Conservation (phyloP, 1,140 invertebrate species). For the Drosophila tsacasi region DNA sequence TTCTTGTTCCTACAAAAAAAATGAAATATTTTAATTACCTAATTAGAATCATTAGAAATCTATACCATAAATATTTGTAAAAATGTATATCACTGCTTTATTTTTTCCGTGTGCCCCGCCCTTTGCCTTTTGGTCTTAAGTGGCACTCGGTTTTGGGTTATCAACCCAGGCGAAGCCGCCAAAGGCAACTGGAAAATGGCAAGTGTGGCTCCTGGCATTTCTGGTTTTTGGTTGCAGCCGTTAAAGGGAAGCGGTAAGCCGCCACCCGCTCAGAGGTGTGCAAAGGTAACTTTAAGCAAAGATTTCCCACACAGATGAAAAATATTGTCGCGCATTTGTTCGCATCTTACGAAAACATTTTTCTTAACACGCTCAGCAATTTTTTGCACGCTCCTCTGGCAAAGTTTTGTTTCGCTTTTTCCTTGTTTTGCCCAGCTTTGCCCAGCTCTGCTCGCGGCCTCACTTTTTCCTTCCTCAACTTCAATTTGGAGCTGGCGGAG, state of each 20-base stretch:
- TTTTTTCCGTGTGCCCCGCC: constrained; percentile 50
- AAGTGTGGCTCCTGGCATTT: constrained; percentile 61
- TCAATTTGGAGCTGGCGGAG: constrained; percentile 64
- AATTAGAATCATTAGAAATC: no score
- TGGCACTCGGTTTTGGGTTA: constrained; percentile 76
- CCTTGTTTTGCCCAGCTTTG: constrained; percentile 23
- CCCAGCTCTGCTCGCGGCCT: constrained; percentile 18
- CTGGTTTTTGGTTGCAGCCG: constrained; percentile 51
- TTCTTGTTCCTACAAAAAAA: no score
- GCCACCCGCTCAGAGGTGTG: constrained; percentile 33
- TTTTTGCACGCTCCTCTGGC: constrained; percentile 71
- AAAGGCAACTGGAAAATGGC: constrained; percentile 22
- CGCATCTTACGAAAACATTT: constrained; percentile 81
- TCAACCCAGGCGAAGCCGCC: constrained; percentile 57
- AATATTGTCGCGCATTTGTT: constrained; percentile 83
- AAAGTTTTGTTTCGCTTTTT: constrained; percentile 74
- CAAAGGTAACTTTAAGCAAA: constrained; percentile 34
- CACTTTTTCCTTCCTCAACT: constrained; percentile 63
- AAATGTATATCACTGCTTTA: background rate
- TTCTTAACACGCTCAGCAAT: constrained; percentile 79
- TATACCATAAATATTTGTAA: no score
- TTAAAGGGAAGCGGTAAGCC: constrained; percentile 7
- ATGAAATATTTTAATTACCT: no score
- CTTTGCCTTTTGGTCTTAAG: constrained; percentile 63
- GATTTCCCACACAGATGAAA: constrained; percentile 49